Evolutionary conservation across 2,888 invertebrate species (phyloP), one percentile per base, ranked within the genome.

Genomic region (Napeogenes inachia): DNA sequence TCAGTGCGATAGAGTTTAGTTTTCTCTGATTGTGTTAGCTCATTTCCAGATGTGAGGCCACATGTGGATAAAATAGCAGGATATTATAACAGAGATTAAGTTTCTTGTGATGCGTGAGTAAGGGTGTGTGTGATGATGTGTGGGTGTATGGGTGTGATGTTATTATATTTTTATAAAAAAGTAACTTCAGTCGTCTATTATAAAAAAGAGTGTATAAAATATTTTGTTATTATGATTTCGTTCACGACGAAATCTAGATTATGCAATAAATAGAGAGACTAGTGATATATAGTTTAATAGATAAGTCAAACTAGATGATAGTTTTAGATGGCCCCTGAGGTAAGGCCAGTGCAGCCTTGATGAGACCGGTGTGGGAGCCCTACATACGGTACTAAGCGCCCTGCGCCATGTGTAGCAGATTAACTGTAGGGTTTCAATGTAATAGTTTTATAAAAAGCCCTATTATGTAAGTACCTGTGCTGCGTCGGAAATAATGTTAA

Each of bases 391-490:
- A 10, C 0, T 8, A 0, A 42, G 12, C 12, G 10, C 21, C 21
- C 21, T 10, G 42, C 42, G 50, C 56, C 64, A 60, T 57, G 56
- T 63, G 61, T 42, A 60, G 60, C 62, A 68, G 68, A 66, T 69
- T 68, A 33, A 63, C 60, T 67, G 35, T 69, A 66, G 38, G 69
- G 69, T 64, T 68, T 69, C 69, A 21, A 60, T 57, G 56, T 68
- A 69, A 68, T 66, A 64, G 68, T 66, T 63, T 69, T 67, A 68
- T 66, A 67, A 64, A 68, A 64, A 63, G 64, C 64, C 67, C 61
- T 56, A 60, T 60, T 60, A 62, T 61, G 60, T 60, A 55, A 45
- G 2, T 12, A 42, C 42, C 42, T 10, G 42, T 10, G 8, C 42
- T 10, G 10, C 42, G 10, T 42, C 10, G 10, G 42, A 42, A 12